Conservation (phyloP, 2,888 invertebrate species). For the Plagiodera versicolora region DNA sequence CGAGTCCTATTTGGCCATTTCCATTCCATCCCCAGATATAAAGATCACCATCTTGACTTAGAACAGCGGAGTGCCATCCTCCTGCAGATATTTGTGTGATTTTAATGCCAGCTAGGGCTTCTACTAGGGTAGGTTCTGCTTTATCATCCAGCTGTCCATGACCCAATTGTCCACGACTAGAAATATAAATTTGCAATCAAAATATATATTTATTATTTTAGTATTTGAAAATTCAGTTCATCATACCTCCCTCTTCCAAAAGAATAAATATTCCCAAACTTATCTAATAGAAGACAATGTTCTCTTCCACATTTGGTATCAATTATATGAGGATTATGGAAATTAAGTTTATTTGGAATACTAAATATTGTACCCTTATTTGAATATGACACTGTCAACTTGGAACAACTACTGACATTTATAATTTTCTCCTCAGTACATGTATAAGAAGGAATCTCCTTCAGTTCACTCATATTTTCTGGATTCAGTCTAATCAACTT, state of each 20-base stretch:
- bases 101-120: constrained; percentile 75
- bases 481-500: constrained; percentile 41
- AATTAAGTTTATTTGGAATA: constrained; percentile 63
- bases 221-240: not conserved
- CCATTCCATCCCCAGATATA: constrained; percentile 94
- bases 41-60: constrained; percentile 78
- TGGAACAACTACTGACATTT: constrained; percentile 56
- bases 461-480: constrained; percentile 25
- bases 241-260: constrained; percentile 83
- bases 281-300: constrained; percentile 73
- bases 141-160: constrained; percentile 69
- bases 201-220: not conserved
- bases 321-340: constrained; percentile 60
- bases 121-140: constrained; percentile 66
- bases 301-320: constrained; percentile 79
- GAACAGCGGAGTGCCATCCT: constrained; percentile 84
- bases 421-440: constrained; percentile 45
- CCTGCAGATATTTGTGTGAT: constrained; percentile 74
- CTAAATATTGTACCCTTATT: constrained; percentile 62
- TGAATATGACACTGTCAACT: constrained; percentile 56
- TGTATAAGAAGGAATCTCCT: constrained; percentile 32
- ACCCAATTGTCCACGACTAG: constrained; percentile 85
- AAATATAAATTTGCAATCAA: constrained; percentile 29
- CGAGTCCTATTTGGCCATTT: constrained; percentile 79
- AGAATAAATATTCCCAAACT: constrained; percentile 72